Evolutionary conservation across 2,888 invertebrate genomes (phyloP), one percentile per base, ranked within the genome.

Genomic region (Acrobasis repandana): DNA sequence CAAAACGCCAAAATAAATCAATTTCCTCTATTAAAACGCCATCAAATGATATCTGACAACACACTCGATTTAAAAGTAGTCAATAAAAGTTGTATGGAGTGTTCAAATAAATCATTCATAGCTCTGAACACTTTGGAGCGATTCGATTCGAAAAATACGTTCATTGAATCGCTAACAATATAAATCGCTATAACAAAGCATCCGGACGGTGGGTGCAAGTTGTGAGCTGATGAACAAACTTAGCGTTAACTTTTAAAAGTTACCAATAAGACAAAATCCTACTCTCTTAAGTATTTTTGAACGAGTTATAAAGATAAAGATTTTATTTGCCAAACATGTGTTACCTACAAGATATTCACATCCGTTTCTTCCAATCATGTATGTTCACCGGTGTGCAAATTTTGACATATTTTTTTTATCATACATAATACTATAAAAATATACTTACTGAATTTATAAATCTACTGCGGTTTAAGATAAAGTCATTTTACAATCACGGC

Each of bases 91-190:
- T 56, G 59, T 62, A 69, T 56, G 69, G 61, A 75, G 77, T 78
- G 80, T 75, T 81, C 78, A 82, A 83, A 89, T 87, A 88, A 89
- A 89, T 88, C 88, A 88, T 86, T 88, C 83, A 83, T 81, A 84
- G 77, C 81, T 79, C 80, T 85, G 86, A 82, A 87, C 88, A 88
- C 88, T 88, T 85, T 73, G 77, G 77, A 83, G 75, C 76, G 83
- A 83, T 81, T 80, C 80, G 82, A 85, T 85, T 88, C 80, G 80
- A 83, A 88, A 87, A 85, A 82, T 83, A 83, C 79, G 81, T 76
- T 85, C 86, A 85, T 87, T 89, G 88, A 88, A 87, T 89, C 78
- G 80, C 79, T 85, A 85, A 90, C 89, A 90, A 90, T 89, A 82
- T 88, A 86, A 85, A 82, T 89, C 74, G 82, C 79, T 80, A 79